Evolutionary conservation across 2,888 invertebrate species (phyloP).

Genomic region (Amphiduros pacificus): DNA sequence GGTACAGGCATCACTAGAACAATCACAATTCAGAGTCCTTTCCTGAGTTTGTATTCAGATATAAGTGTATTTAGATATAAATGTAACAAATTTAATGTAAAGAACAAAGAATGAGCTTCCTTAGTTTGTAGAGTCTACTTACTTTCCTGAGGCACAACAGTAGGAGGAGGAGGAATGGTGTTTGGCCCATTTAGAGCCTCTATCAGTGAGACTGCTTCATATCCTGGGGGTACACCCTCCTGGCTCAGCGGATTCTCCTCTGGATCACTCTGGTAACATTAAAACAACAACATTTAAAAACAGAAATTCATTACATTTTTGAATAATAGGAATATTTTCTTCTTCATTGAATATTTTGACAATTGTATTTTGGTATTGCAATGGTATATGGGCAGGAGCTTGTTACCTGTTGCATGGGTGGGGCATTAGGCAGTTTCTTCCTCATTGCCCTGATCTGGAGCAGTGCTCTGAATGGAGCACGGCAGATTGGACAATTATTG

Average conservation of each 20-base stretch:
- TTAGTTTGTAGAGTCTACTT: too few species aligned
- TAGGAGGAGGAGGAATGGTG: slow-evolving; percentile 30
- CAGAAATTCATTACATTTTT: not conserved
- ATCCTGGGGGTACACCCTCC: slow-evolving; percentile 88
- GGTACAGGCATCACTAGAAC: slow-evolving; percentile 3
- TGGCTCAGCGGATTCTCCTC: slow-evolving; percentile 51
- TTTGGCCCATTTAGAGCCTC: slow-evolving; percentile 92
- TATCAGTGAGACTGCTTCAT: slow-evolving; percentile 89
- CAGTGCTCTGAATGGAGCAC: slow-evolving; percentile 96
- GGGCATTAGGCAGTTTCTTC: slow-evolving; percentile 61
- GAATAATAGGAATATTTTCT: not conserved
- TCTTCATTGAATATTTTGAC: not conserved
- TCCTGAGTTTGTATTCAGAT: not conserved
- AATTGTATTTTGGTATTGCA: too few species aligned
- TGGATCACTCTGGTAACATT: slow-evolving; percentile 32
- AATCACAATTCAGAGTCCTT: not conserved
- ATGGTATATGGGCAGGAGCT: too few species aligned
- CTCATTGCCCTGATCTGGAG: slow-evolving; percentile 93
- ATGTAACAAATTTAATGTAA: not conserved
- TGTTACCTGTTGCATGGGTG: too few species aligned
- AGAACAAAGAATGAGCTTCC: not conserved
- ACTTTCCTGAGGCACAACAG: too few species aligned
- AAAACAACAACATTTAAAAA: not conserved
- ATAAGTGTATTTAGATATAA: too few species aligned
- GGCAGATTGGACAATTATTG: slow-evolving; percentile 97